Evolutionary conservation across 2,797 vertebrate species (phyloP).

Genomic region (Hydrophis major): DNA sequence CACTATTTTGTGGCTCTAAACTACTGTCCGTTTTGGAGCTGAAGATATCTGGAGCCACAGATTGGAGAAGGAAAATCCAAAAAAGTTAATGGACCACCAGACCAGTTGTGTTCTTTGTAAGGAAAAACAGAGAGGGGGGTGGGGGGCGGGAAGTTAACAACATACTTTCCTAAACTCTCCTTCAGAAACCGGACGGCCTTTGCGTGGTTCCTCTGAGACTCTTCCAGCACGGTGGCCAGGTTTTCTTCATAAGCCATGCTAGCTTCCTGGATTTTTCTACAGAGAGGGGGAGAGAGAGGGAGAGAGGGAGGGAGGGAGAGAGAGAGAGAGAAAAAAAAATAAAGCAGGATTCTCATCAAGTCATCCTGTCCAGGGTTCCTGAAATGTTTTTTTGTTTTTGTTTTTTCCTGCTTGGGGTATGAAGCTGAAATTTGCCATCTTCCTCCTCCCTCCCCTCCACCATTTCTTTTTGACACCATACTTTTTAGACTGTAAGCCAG

Average conservation of each 20-base stretch:
- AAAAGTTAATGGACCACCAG: neutral
- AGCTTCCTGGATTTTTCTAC: slow-evolving; percentile 68
- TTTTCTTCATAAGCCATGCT: slow-evolving; percentile 61
- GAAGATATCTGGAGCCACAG: neutral
- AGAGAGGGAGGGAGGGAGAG: too few relatives aligned
- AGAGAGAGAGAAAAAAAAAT: too few relatives aligned
- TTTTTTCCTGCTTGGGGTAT: neutral
- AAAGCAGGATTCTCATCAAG: too few relatives aligned
- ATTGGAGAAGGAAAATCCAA: neutral
- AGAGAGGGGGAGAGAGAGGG: too few relatives aligned
- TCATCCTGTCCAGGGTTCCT: neutral
- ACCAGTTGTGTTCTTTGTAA: neutral
- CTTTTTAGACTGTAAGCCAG: too few relatives aligned
- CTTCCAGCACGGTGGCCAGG: slow-evolving; percentile 69
- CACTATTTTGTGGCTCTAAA: too few relatives aligned
- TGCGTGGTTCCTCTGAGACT: slow-evolving; percentile 66
- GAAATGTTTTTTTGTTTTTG: neutral
- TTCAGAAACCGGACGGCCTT: slow-evolving; percentile 78
- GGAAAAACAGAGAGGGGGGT: too few relatives aligned
- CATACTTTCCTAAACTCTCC: slow-evolving; percentile 81
- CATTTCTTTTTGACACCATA: neutral
- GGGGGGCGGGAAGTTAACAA: neutral
- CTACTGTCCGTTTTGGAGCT: too few relatives aligned
- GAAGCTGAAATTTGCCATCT: neutral
- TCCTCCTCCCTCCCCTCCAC: neutral